Base-by-base conservation (phyloP, 2,113 vertebrate species). In the Tapirus terrestris region DNA sequence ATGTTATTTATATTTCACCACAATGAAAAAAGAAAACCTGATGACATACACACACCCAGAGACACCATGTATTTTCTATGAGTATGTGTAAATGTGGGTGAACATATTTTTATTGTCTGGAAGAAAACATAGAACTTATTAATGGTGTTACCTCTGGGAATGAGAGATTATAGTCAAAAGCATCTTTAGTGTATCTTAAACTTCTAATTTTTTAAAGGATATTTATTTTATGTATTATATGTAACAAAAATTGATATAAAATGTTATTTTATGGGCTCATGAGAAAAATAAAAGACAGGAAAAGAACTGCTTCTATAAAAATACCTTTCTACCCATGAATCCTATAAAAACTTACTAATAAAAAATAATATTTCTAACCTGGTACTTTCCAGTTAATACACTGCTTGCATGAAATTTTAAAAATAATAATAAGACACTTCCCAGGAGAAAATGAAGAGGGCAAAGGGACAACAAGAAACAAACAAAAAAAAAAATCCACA, bases 231-330 rank as follows among this genome's bases (percentile, higher is more conserved):
- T 67, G 29, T 91, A 82, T 48, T 39, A 84, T 25, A 17, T 80
- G 2, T 76, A 96, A 97, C 48, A 94, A 86, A 98, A 87, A n/a
- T 45, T 77, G 14, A 91, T 77, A 81, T 48, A 68, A 94, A 80
- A 92, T 94, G 86, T 56, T 89, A 68, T 80, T 81, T 97, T 96
- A 92, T 83, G n/a, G 48, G 20, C 87, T 96, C 82, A 58, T 33
- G 65, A 92, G 92, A 97, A 97, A 97, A 97, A 95, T 91, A 79
- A 92, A 94, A 88, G 68, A 79, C 21, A 82, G 58, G 61, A 94
- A 96, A 97, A 96, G 29, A 95, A 86, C 27, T 85, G 27, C 80
- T 94, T 68, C 91, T 94, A 95, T 96, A 96, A 98, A 97, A 94
- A 92, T 92, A 82, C 58, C 56, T 96, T 96, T 94, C 85, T 89